Base-by-base conservation (phyloP, 1,140 invertebrate genomes). In the Drosophila ohnishii region DNA sequence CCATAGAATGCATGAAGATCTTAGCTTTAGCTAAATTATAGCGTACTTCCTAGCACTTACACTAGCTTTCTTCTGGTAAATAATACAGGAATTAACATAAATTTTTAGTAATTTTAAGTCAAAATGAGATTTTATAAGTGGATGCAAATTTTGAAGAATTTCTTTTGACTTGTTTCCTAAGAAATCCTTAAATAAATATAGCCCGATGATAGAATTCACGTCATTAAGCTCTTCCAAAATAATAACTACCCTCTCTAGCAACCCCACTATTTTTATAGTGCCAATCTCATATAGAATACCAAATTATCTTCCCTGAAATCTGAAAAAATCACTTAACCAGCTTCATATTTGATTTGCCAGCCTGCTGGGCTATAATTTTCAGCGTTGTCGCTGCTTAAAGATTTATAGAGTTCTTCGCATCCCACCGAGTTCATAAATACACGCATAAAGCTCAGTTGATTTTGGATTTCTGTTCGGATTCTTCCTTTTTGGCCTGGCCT, bases 331-430 rank as follows among this genome's bases (percentile, higher is more conserved):
- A 37, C 51, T 55, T 55, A 80, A 85, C 51, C 73, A 78, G 74
- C 74, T 74, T 80, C 58, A 84, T 78, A 88, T 86, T 88, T 84
- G 79, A 86, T 86, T 86, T 87, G 84, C 74, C 71, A 70, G 55
- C 32, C 66, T 32, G 30, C 22, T 60, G 8, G 32, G 30, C 25
- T 9, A n/a, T 35, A 37, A 62, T 42, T 61, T 30, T 25, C 61
- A 16, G 25, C 44, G 25, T 34, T 44, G 6, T 48, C 37, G 48
- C 40, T 78, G 32, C 62, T 88, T 83, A 77, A 87, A 74, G 80
- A 87, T 88, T 88, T 88, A 87, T 87, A 63, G 71, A 79, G 79
- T 66, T 76, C 19, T 50, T 51, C 48, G 48, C 48, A 32, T 22
- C 14, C 39, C n/a, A 5, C 30, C 22, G 2, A 80, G 81, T 78